Evolutionary conservation across 2,113 vertebrate genomes (phyloP).

Genomic region (Oxyruncus cristatus): DNA sequence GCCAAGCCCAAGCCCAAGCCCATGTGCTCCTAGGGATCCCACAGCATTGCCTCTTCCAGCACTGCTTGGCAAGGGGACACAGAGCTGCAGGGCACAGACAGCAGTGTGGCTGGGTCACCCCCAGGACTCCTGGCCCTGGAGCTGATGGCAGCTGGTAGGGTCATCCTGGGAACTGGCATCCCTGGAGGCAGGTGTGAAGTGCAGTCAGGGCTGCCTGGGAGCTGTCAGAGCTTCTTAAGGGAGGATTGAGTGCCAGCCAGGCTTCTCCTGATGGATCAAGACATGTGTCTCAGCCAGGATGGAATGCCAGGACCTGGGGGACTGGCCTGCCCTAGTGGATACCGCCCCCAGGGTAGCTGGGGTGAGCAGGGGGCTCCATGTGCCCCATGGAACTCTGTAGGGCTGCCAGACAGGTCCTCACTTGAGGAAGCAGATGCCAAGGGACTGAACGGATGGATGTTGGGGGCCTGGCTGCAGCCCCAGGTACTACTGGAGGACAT

Average conservation of each 20-base stretch:
- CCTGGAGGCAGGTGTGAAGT: background rate
- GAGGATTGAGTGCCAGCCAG: background rate
- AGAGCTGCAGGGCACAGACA: background rate
- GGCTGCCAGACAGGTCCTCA: background rate
- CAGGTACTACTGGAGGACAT: fast-evolving
- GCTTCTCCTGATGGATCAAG: background rate
- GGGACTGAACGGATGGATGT: fast-evolving
- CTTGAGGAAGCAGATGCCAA: background rate
- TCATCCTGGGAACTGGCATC: background rate
- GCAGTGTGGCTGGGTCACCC: background rate
- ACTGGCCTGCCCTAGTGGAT: fast-evolving
- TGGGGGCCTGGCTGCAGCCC: background rate
- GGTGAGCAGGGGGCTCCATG: background rate
- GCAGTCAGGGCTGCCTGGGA: background rate
- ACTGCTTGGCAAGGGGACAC: background rate
- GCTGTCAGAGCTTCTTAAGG: conserved; percentile 5
- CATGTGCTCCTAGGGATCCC: background rate
- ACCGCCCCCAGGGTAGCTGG: background rate
- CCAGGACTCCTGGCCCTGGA: background rate
- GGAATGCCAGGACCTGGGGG: background rate
- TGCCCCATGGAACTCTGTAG: background rate
- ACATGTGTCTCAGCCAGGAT: background rate
- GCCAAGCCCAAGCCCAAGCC: background rate
- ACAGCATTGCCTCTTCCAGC: fast-evolving
- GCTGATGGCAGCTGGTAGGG: background rate